Percentiles rank a stretch among this genome's conserved stretches.
These are phyloP conservation scores for Actinia equina DNA, from an alignment of 64 coral and sea anemone species.

Conservation along the genomic window DNA sequence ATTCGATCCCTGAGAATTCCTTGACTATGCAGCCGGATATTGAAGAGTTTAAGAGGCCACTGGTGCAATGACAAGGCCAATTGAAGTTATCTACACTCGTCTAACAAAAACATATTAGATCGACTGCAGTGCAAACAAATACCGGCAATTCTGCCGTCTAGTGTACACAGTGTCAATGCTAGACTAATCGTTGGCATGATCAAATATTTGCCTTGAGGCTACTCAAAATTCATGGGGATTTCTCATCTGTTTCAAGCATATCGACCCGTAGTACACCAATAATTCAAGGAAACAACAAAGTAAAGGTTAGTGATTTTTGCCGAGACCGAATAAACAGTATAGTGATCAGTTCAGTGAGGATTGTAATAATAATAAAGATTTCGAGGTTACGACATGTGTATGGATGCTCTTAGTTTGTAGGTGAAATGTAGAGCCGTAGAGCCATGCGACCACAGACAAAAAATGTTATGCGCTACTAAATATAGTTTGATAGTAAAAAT, in stretches of 20 bases:
- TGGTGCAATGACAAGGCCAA: slow-evolving; percentile 1
- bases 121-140: not conserved
- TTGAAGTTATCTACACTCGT: slow-evolving; percentile 7
- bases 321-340: not conserved
- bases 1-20: not conserved
- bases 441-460: not conserved
- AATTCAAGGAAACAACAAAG: not conserved
- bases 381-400: not conserved
- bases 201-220: not conserved
- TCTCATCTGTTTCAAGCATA: not conserved
- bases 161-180: not conserved
- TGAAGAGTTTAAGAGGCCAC: slow-evolving; percentile 1
- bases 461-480: not conserved
- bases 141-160: not conserved
- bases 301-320: not conserved
- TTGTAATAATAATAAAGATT: not conserved
- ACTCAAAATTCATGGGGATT: not conserved
- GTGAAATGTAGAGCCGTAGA: not conserved
- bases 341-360: not conserved
- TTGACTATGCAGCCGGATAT: not conserved
- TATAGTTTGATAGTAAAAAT: not conserved
- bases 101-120: not conserved
- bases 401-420: too few species aligned
- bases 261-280: not conserved
- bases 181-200: not conserved